Evolutionary conservation across 2,888 invertebrate genomes (phyloP), one percentile per base, ranked within the genome.

Genomic region (Lycia hirtaria): DNA sequence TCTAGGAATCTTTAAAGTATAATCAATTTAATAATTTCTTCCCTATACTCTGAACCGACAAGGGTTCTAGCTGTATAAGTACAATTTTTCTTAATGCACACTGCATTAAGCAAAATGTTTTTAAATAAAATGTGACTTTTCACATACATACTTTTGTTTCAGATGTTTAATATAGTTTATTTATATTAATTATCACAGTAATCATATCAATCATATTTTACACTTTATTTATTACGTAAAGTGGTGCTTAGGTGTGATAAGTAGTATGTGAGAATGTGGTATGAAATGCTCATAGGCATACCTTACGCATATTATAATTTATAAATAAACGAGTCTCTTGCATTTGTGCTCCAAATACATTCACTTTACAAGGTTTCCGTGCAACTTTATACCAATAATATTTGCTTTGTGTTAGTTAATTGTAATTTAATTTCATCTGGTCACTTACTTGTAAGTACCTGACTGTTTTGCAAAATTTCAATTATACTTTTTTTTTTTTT

Each of bases 381-480:
- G 28, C n/a, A 17, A 43, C 28, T n/a, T 17, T n/a, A 10, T 10
- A 28, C 14, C 17, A 28, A 43, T 43, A 28, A 12, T 28, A n/a
- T 6, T 44, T n/a, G 44, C 12, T 30, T n/a, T n/a, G 17, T 19
- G 19, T 12, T 17, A 37, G n/a, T n/a, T 30, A n/a, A 30, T 44
- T 30, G 19, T 9, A n/a, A 28, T 44, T 44, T 9, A n/a, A 28
- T 44, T 44, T 32, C 44, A 44, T 19, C 19, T 44, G 20, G 44
- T 1, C 4, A 15, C 4, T 15, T n/a, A 12, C n/a, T 24, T 17
- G 10, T 35, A 35, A 17, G 9, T 28, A 41, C 17, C 41, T 1
- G 19, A 30, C 12, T 43, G 43, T 4, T 43, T 44, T 44, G 44
- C 44, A 30, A 44, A 44, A 44, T 30, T 44, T 20, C 14, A 44